Percentiles rank a stretch among this genome's conserved stretches.
Conservation (phyloP, 2,797 vertebrate species). For the Notamacropus eugenii region DNA sequence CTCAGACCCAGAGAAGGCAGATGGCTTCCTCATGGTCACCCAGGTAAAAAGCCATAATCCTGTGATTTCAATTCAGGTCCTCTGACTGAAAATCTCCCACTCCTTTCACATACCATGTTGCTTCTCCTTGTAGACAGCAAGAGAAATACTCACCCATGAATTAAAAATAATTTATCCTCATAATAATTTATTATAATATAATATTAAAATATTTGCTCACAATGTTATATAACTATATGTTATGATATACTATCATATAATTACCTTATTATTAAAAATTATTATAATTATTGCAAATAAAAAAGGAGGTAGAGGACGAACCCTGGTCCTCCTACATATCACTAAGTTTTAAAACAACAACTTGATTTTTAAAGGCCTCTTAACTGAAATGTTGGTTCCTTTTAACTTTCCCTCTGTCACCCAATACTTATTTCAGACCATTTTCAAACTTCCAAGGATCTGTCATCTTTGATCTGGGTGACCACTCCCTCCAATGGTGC, state of each 20-base stretch:
- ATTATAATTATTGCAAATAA: background rate
- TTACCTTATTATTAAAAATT: no score
- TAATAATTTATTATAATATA: background rate
- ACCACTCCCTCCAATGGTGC: no score
- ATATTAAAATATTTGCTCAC: background rate
- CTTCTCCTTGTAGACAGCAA: background rate
- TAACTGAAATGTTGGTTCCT: background rate
- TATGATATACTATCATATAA: background rate
- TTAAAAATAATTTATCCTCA: background rate
- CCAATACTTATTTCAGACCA: background rate
- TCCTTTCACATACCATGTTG: background rate
- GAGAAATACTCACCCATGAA: background rate
- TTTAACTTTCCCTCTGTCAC: background rate
- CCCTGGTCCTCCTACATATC: background rate
- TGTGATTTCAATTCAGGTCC: background rate
- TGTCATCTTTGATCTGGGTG: background rate
- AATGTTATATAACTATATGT: background rate
- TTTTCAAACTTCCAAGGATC: background rate
- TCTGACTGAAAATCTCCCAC: background rate
- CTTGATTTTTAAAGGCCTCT: background rate
- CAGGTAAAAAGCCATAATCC: background rate
- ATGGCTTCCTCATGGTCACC: background rate
- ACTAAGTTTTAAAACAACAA: background rate
- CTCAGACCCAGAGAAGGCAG: background rate
- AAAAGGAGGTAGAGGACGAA: background rate